These are phyloP conservation scores for Periphyllus acericola DNA, from an alignment of 2,888 invertebrate species.

Conservation along the genomic window DNA sequence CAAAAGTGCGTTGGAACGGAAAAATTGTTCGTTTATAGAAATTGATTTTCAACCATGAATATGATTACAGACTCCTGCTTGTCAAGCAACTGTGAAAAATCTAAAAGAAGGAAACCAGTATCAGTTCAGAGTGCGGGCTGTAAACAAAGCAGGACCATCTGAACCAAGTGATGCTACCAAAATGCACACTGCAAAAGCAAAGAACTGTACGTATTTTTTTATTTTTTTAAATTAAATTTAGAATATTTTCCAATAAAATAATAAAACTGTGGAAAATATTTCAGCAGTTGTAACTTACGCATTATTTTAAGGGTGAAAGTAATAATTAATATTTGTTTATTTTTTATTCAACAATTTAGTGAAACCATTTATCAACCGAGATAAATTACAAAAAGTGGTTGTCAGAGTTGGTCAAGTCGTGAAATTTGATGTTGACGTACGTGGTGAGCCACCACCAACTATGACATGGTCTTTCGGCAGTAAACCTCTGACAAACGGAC, in stretches of 20 bases:
- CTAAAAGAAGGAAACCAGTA: conserved; percentile 91
- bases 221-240: neutral
- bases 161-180: conserved; percentile 91
- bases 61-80: conserved; percentile 74
- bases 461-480: conserved; percentile 82
- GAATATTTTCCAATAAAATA: neutral
- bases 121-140: conserved; percentile 93
- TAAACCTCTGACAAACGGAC: conserved; percentile 75
- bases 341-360: conserved; percentile 72
- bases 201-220: conserved; percentile 78
- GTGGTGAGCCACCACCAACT: conserved; percentile 96
- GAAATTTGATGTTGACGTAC: conserved; percentile 92
- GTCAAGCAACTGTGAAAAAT: conserved; percentile 85
- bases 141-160: conserved; percentile 93
- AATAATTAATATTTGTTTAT: conserved; percentile 9
- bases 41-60: neutral
- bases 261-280: neutral
- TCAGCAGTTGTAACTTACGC: neutral
- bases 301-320: neutral
- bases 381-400: conserved; percentile 87
- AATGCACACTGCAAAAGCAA: conserved; percentile 86
- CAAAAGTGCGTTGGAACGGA: conserved; percentile 71
- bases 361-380: conserved; percentile 94
- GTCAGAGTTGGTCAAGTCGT: conserved; percentile 91
- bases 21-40: too few species aligned